These are phyloP conservation scores for Caloenas nicobarica DNA, from an alignment of 2,113 vertebrate species.

Conservation along the genomic window DNA sequence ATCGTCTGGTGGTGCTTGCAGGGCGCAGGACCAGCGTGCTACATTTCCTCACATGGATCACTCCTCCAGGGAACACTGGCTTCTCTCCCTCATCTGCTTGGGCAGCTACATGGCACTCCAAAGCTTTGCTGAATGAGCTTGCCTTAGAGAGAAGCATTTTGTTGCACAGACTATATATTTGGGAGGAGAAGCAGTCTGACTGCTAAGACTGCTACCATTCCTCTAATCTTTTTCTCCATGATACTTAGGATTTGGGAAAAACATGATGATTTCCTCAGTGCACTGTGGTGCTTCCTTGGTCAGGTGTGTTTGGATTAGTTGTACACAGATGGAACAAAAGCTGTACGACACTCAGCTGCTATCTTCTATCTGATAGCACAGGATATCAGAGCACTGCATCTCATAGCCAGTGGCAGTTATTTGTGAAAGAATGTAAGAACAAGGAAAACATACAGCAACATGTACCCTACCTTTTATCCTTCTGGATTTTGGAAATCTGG, in stretches of 20 bases:
- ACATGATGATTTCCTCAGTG: background rate
- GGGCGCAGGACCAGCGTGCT: background rate
- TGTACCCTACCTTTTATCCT: background rate
- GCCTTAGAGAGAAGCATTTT: background rate
- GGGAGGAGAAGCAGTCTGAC: background rate
- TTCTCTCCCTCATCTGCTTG: background rate
- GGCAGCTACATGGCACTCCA: background rate
- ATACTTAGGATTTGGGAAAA: background rate
- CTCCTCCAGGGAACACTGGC: background rate
- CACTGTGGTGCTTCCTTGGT: background rate
- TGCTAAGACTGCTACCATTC: background rate
- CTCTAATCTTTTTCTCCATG: background rate
- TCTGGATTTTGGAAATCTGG: background rate
- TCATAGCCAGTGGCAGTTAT: conserved; percentile 17
- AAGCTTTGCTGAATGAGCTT: background rate
- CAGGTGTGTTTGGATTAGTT: background rate
- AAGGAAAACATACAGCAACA: background rate
- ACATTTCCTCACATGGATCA: background rate
- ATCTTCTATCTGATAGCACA: background rate
- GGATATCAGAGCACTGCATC: background rate
- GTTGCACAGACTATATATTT: background rate
- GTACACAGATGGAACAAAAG: background rate
- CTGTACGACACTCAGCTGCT: background rate
- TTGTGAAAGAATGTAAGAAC: conserved; percentile 4
- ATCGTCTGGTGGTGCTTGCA: background rate